These are phyloP conservation scores for Crossocerus cetratus DNA, from an alignment of 2,888 invertebrate species.

Conservation along the genomic window DNA sequence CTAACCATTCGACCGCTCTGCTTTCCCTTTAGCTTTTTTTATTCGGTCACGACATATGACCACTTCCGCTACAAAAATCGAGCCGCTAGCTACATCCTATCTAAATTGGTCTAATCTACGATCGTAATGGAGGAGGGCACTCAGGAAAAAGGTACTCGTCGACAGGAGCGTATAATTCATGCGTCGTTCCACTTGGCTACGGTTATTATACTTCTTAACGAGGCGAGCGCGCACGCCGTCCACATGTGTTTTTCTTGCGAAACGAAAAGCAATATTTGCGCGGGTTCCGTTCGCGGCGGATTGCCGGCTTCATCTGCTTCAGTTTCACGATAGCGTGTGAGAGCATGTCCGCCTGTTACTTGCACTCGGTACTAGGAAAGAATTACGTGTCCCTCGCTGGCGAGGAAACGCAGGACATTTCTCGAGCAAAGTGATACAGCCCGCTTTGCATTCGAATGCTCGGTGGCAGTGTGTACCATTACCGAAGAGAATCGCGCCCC, in stretches of 20 bases:
- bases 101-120: slow-evolving; percentile 38
- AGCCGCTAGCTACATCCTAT: slow-evolving; percentile 33
- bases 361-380: slow-evolving; percentile 10
- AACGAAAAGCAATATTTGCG: slow-evolving; percentile 7
- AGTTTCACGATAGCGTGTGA: slow-evolving; percentile 2
- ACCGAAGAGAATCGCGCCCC: slow-evolving; percentile 39
- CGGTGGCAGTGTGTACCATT: slow-evolving; percentile 51
- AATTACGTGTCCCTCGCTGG: slow-evolving; percentile 30
- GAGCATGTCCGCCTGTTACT: neutral
- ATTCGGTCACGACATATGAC: slow-evolving; percentile 45
- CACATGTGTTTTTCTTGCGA: neutral
- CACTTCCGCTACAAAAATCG: slow-evolving; percentile 38
- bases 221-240: neutral
- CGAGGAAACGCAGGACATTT: slow-evolving; percentile 39
- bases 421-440: slow-evolving; percentile 64
- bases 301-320: slow-evolving; percentile 20
- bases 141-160: too few species aligned
- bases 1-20: slow-evolving; percentile 22
- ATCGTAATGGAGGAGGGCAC: neutral
- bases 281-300: neutral
- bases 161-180: too few species aligned
- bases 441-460: slow-evolving; percentile 67
- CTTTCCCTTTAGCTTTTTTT: slow-evolving; percentile 16
- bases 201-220: slow-evolving; percentile 3
- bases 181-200: slow-evolving; percentile 1